Evolutionary conservation across 1,140 invertebrate genomes (phyloP).

Genomic region (Dendrolimus punctatus): DNA sequence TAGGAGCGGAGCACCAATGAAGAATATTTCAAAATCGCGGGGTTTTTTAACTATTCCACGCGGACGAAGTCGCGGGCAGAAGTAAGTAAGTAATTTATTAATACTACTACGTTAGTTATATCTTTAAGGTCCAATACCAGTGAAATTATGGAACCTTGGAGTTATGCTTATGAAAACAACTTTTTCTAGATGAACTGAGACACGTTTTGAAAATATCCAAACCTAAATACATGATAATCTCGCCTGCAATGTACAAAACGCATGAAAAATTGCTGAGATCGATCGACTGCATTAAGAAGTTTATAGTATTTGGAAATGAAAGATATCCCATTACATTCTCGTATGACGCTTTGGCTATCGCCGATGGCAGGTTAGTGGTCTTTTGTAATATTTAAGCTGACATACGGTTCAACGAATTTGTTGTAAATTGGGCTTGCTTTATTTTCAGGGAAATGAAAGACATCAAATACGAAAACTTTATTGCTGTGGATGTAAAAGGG

Average conservation of each 20-base stretch:
- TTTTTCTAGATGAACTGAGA: slow-evolving; percentile 59
- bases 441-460: slow-evolving; percentile 6
- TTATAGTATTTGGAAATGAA: slow-evolving; percentile 30
- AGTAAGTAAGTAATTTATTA: no score
- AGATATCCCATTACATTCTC: not conserved
- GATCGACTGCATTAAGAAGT: slow-evolving; percentile 18
- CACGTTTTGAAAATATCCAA: slow-evolving; percentile 66
- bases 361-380: not conserved
- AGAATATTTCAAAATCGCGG: no score
- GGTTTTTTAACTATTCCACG: no score
- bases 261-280: slow-evolving; percentile 22
- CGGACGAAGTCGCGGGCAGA: no score
- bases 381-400: no score
- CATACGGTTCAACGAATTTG: no score
- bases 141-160: no score
- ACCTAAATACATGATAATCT: slow-evolving; percentile 65
- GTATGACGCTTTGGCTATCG: slow-evolving; percentile 19
- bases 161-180: no score
- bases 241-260: slow-evolving; percentile 27
- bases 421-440: no score
- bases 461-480: slow-evolving; percentile 36
- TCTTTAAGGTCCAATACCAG: no score
- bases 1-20: no score
- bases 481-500: slow-evolving; percentile 29
- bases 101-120: no score